These are phyloP conservation scores for Rhyacophila brunnea DNA, from an alignment of 1,140 invertebrate genomes.

Conservation along the genomic window DNA sequence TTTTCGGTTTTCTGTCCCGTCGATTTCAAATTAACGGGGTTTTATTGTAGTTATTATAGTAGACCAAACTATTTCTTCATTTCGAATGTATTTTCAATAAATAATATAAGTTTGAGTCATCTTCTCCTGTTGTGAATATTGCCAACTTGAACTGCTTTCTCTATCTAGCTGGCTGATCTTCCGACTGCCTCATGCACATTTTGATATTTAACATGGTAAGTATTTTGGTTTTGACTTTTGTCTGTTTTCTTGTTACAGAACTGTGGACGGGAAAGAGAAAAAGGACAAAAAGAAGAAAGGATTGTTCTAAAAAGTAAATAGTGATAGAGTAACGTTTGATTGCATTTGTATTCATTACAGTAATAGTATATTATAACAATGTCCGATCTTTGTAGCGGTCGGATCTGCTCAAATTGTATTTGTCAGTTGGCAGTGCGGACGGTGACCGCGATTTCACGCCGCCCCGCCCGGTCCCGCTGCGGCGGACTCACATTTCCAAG, in stretches of 20 bases:
- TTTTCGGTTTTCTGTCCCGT: too few relatives aligned
- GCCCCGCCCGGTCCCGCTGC: neutral
- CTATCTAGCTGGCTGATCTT: too few relatives aligned
- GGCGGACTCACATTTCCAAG: slow-evolving; percentile 17
- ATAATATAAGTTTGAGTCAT: too few relatives aligned
- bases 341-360: slow-evolving; percentile 31
- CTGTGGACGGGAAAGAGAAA: slow-evolving; percentile 54
- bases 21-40: too few relatives aligned
- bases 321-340: slow-evolving; percentile 20
- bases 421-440: slow-evolving; percentile 22
- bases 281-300: slow-evolving; percentile 59
- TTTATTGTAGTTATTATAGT: too few relatives aligned
- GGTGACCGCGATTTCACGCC: neutral
- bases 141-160: too few relatives aligned
- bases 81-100: too few relatives aligned
- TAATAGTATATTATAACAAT: slow-evolving; percentile 25
- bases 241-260: slow-evolving; percentile 46
- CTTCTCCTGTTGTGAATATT: too few relatives aligned
- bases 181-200: too few relatives aligned
- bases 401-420: slow-evolving; percentile 34
- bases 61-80: too few relatives aligned
- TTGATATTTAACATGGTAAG: too few relatives aligned
- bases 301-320: slow-evolving; percentile 48
- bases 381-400: slow-evolving; percentile 14
- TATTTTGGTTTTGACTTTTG: too few relatives aligned